A percentile compares a stretch with the other conserved stretches of the same genome.
These are phyloP conservation scores for Tragelaphus strepsiceros DNA, from an alignment of 2,113 vertebrate genomes.

Conservation along the genomic window DNA sequence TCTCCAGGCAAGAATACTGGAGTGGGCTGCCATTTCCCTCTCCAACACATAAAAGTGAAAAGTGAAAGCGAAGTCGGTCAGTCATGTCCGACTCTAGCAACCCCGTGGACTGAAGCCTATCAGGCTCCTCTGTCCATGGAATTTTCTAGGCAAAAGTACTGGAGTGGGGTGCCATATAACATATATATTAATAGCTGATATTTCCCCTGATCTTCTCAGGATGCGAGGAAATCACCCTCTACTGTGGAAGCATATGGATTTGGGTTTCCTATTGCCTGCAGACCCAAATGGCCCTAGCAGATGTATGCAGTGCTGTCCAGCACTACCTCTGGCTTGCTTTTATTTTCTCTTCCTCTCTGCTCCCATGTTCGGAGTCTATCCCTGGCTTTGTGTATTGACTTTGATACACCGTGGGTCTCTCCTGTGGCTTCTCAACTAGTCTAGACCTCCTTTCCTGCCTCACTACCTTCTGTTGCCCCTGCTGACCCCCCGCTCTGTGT, in stretches of 20 bases:
- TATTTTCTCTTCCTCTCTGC: neutral
- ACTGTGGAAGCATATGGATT: neutral
- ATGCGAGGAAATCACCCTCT: neutral
- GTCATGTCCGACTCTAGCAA: too few species aligned
- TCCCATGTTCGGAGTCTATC: neutral
- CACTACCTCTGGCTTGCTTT: neutral
- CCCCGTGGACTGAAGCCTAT: too few species aligned
- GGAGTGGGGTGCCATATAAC: neutral
- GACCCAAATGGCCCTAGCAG: rapidly evolving
- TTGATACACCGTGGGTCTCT: neutral
- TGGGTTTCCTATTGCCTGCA: neutral
- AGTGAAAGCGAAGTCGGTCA: too few species aligned
- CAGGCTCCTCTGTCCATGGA: too few species aligned
- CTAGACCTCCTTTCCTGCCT: neutral
- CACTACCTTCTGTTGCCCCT: neutral
- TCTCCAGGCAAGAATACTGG: too few species aligned
- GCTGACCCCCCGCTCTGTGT: neutral
- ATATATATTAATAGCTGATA: neutral
- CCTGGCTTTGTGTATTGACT: neutral
- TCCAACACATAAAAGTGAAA: too few species aligned
- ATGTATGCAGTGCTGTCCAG: neutral
- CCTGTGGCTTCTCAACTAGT: neutral
- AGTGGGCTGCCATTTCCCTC: too few species aligned
- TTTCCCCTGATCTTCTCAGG: neutral
- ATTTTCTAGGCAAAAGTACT: too few species aligned